Evolutionary conservation across 2,797 vertebrate genomes (phyloP), one percentile per base, ranked within the genome.

Genomic region (Acestrorhynchus altus): DNA sequence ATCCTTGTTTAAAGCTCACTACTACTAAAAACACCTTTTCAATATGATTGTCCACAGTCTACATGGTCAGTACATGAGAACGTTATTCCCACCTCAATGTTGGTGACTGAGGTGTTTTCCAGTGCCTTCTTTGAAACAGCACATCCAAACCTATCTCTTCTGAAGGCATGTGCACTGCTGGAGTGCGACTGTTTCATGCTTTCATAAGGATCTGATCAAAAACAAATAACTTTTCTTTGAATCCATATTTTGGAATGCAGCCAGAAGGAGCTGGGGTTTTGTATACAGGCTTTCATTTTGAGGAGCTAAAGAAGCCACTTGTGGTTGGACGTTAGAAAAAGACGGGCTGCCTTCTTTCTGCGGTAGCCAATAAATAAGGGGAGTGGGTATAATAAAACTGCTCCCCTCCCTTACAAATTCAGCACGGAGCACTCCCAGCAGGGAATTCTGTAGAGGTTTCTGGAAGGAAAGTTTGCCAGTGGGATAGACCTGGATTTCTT

Each of bases 401-500:
- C 1, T 49, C 20, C 10, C 51, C 26, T 47, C 7, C 10, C 24
- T 8, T 15, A n/a, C 16, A 5, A 7, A 54, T 61, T 71, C 24
- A 77, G 16, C 20, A 10, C 31, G 65, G 65, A 51, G 11, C 8
- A 0, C 1, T 68, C 65, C 65, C 65, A 51, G 26, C 46, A 68
- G 44, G 65, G 46, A 68, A 31, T 49, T 51, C 46, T 31, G 46
- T 49, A 46, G 24, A 31, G 1, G 65, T 69, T 54, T 69, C 28
- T 52, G 49, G 49, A 51, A 18, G 22, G 44, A 22, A 24, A 6
- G 31, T 26, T 51, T 39, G 47, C 47, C 24, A 35, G 67, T 22
- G 49, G 31, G 31, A 69, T 54, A 18, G 2, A 39, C 74, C 79
- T 13, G 40, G 79, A 85, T 85, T 72, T 51, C 35, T 78, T 56